Evolutionary conservation across 2,888 invertebrate species (phyloP).

Genomic region (Isotomurus palustris): DNA sequence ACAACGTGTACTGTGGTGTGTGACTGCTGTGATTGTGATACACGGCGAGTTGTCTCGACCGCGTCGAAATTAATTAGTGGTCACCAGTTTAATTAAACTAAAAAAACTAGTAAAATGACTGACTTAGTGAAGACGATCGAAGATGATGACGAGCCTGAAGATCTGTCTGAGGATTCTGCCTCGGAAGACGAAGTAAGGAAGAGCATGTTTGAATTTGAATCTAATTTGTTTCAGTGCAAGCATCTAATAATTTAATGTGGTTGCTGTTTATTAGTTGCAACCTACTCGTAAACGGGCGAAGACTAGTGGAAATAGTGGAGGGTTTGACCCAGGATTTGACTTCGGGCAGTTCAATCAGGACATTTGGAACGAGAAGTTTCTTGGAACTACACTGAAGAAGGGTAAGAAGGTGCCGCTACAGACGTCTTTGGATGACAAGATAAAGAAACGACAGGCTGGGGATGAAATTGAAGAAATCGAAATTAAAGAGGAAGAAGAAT

Average conservation of each 20-base stretch:
- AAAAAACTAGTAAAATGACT: slow-evolving; percentile 23
- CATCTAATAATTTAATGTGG: slow-evolving; percentile 34
- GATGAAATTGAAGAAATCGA: slow-evolving; percentile 24
- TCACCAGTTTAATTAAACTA: no score
- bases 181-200: slow-evolving; percentile 51
- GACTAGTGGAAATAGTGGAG: slow-evolving; percentile 58
- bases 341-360: slow-evolving; percentile 73
- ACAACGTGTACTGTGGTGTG: no score
- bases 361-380: slow-evolving; percentile 76
- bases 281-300: slow-evolving; percentile 66
- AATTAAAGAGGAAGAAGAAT: slow-evolving; percentile 26
- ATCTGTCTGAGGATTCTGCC: slow-evolving; percentile 60
- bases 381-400: slow-evolving; percentile 73
- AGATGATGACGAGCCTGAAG: slow-evolving; percentile 74
- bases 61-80: no score
- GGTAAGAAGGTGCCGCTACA: slow-evolving; percentile 78
- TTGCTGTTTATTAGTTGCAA: slow-evolving; percentile 62
- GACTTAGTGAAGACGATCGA: slow-evolving; percentile 77
- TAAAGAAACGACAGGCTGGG: slow-evolving; percentile 50
- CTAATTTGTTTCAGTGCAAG: no score
- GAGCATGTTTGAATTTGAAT: no score
- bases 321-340: slow-evolving; percentile 75
- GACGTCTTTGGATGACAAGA: slow-evolving; percentile 57
- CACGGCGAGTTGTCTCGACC: no score
- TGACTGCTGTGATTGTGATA: no score